These are phyloP conservation scores for Muscidifurax raptorellus DNA, from an alignment of 1,140 invertebrate species.

Conservation along the genomic window DNA sequence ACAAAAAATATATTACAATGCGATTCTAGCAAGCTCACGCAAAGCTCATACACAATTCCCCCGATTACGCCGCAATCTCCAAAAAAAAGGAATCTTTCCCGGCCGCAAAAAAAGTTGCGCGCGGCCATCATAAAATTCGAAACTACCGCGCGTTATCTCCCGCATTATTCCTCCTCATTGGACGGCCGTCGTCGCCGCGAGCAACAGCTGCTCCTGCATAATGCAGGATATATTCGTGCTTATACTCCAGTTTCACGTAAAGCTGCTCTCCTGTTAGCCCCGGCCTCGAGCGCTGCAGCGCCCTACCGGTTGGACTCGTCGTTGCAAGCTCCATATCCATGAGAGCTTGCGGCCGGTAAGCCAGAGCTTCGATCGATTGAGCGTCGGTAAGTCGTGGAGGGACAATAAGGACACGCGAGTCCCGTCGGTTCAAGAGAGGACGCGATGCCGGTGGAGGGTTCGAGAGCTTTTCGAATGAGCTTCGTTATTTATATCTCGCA, in stretches of 20 bases:
- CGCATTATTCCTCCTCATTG: neutral
- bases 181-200: neutral
- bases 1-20: no score
- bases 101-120: neutral
- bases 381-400: neutral
- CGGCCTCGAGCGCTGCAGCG: neutral
- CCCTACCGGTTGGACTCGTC: neutral
- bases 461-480: no score
- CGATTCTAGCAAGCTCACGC: no score
- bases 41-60: no score
- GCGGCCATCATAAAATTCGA: neutral
- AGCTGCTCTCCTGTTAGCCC: constrained; percentile 2
- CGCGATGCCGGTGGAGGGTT: neutral
- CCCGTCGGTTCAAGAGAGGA: neutral
- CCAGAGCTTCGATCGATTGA: neutral
- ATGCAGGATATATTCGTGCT: neutral
- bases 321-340: neutral
- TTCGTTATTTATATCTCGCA: neutral
- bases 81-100: neutral
- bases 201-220: constrained; percentile 12
- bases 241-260: neutral
- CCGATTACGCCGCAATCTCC: no score
- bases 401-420: neutral
- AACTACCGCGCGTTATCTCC: neutral
- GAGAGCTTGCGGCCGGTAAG: neutral